Base-by-base conservation (phyloP, 1,140 invertebrate genomes). In the Macrosteles quadrilineatus region DNA sequence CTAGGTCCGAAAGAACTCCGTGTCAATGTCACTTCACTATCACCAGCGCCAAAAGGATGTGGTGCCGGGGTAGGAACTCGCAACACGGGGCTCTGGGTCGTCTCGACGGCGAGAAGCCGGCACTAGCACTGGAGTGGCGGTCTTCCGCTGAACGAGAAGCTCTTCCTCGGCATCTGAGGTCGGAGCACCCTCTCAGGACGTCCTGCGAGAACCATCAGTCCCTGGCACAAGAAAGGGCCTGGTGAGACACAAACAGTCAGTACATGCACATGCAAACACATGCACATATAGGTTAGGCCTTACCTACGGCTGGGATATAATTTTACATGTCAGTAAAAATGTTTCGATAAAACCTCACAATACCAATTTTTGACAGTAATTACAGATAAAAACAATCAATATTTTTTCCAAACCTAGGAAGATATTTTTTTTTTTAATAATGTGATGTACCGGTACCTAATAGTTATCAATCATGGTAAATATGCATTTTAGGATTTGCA, bases 61-160 rank as follows among this genome's bases (percentile, higher is more conserved):
- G 2, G 67, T 59, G 47, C 67, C 67, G 4, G 67, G 67, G 40
- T 69, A 69, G 31, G 67, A 69, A n/a, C 45, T 55, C 25, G 67
- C 67, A 30, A 30, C 67, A 6, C 67, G 30, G 25, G 53, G 53
- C 19, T 29, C 4, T 11, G 59, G 45, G 17, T 30, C 21, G 19
- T 29, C 30, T 25, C 19, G 57, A 32, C 32, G 25, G 11, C 32
- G 67, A 4, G 32, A 36, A 17, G 36, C 67, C 3, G 67, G 53
- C 12, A 69, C 67, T 40, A 62, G 67, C 17, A 43, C 36, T 31
- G 67, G 36, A 36, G 67, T 62, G 25, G 67, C 67, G 32, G 57
- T 62, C 30, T 57, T 69, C 67, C 57, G 30, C 53, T 62, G 31
- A 62, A 57, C 30, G 43, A 62, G 57, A 19, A 57, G 27, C 36